Percentiles rank a stretch among this genome's conserved stretches.
phyloP scores from a whole-genome alignment of 2,797 vertebrate species.

The Perodicticus potto region DNA sequence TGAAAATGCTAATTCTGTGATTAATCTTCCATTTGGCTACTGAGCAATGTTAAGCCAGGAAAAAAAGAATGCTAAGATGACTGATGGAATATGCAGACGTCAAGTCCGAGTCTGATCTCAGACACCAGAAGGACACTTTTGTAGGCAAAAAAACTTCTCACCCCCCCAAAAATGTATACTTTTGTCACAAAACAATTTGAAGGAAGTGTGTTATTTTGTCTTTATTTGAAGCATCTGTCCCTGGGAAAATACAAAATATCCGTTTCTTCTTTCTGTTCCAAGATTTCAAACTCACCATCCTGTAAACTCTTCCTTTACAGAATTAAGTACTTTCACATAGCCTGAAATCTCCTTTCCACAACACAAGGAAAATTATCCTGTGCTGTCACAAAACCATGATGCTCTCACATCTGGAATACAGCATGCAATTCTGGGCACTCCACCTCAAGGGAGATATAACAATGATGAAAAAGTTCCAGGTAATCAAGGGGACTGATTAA shows the following conservation, averaged over 20 bases:
- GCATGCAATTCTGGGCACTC: neutral
- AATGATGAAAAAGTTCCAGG: neutral
- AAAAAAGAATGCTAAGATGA: conserved; percentile 68
- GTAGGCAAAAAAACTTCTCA: conserved; percentile 47
- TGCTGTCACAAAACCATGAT: neutral
- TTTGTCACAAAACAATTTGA: conserved; percentile 48
- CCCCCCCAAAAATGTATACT: neutral
- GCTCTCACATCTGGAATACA: neutral
- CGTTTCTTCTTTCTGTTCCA: conserved; percentile 27
- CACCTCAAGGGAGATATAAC: neutral
- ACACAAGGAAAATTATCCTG: neutral
- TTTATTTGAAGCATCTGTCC: conserved; percentile 3
- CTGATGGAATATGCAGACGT: conserved; percentile 49
- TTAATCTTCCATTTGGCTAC: conserved; percentile 84
- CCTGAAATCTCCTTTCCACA: neutral
- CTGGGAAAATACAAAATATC: neutral
- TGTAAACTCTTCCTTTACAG: neutral
- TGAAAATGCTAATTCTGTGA: conserved; percentile 84
- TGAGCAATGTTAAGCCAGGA: conserved; percentile 74
- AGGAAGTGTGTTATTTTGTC: conserved; percentile 8
- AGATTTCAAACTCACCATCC: conserved; percentile 5
- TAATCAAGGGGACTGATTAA: conserved; percentile 14
- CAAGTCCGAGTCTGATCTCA: conserved; percentile 64
- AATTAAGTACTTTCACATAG: conserved; percentile 42
- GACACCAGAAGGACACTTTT: conserved; percentile 65